Evolutionary conservation across 2,888 invertebrate genomes (phyloP).

Genomic region (Phaonia tiefii): DNA sequence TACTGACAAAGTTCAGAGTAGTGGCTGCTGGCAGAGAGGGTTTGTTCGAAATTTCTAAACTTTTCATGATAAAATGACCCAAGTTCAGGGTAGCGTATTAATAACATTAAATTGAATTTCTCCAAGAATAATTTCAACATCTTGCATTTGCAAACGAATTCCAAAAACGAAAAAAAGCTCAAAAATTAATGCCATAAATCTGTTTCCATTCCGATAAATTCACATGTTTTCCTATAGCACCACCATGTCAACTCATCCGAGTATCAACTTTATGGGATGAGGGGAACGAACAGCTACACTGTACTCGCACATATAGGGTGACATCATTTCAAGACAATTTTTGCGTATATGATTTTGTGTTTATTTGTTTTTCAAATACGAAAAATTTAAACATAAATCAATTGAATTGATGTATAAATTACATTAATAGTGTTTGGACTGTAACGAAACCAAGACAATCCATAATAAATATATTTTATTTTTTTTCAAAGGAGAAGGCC

Average conservation of each 20-base stretch:
- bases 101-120: neutral
- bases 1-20: too few relatives aligned
- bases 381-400: constrained; percentile 1
- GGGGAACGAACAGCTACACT: too few relatives aligned
- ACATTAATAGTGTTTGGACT: neutral
- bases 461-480: constrained; percentile 8
- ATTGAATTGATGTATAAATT: neutral
- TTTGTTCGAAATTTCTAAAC: too few relatives aligned
- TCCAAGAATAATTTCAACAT: neutral
- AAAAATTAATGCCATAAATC: constrained; percentile 3
- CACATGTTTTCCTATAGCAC: neutral
- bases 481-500: neutral
- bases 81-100: neutral
- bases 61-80: neutral
- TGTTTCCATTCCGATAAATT: neutral
- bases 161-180: neutral
- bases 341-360: neutral
- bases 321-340: constrained; percentile 14
- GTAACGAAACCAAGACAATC: neutral
- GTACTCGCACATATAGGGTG: neutral
- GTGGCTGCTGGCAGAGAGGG: too few relatives aligned
- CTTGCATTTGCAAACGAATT: neutral
- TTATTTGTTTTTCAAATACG: neutral
- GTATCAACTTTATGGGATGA: too few relatives aligned
- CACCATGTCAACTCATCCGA: too few relatives aligned